Evolutionary conservation across 2,113 vertebrate species (phyloP), one percentile per base, ranked within the genome.

Genomic region (Scophthalmus maximus): DNA sequence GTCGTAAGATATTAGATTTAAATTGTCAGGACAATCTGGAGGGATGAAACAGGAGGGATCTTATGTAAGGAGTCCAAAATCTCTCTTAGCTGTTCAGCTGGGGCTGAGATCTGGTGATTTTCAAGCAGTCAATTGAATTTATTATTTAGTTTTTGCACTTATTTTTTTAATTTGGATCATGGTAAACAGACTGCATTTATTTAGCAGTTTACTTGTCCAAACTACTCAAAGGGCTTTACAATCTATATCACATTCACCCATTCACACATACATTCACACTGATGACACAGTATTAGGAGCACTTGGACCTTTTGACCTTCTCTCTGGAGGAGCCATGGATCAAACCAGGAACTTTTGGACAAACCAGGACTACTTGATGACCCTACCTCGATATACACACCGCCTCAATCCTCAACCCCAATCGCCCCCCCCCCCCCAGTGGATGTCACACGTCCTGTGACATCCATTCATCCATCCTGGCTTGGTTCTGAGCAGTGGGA

Each of bases 401-500:
- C 14, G 10, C 26, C 51, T 3, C 8, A n/a, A 17, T 30, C 17
- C 4, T 15, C 36, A 53, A 30, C n/a, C 18, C 17, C 27, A 11
- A 23, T 30, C 27, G n/a, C 17, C 6, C 6, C 6, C 9, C 10
- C 10, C n/a, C n/a, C n/a, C n/a, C n/a, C n/a, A n/a, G n/a, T n/a
- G n/a, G n/a, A n/a, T n/a, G n/a, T n/a, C n/a, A n/a, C n/a, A n/a
- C n/a, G n/a, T n/a, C n/a, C n/a, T n/a, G n/a, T n/a, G n/a, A n/a
- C n/a, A n/a, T n/a, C n/a, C n/a, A n/a, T n/a, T n/a, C n/a, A 47
- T 3, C 27, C 42, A 25, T 25, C 30, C 36, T 22, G n/a, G 10
- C 10, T 68, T 68, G 17, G 49, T 49, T 26, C 55, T 70, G 46
- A 74, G 18, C 56, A n/a, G 50, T 20, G 12, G 62, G 14, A 55